Percentiles rank a stretch among this genome's conserved stretches.
Conservation (phyloP, 92 coral and sea anemone species). For the Umimayanthus kanabou region DNA sequence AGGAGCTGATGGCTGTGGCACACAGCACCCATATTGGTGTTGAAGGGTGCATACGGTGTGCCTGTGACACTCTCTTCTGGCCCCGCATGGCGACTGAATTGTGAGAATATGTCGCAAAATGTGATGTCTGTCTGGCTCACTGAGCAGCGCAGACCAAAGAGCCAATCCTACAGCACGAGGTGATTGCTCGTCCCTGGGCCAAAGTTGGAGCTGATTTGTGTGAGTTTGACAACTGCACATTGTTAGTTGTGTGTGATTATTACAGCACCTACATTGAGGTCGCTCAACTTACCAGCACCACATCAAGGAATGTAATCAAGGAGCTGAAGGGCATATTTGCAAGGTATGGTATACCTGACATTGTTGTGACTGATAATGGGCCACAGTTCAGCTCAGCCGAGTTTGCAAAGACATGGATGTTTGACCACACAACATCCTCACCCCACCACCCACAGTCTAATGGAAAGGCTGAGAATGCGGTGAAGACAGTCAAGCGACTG, state of each 20-base stretch:
- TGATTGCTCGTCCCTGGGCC: constrained; percentile 50
- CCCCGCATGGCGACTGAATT: constrained; percentile 51
- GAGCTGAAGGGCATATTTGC: constrained; percentile 34
- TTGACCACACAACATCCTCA: constrained; percentile 55
- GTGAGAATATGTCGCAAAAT: constrained; percentile 43
- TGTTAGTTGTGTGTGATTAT: too few relatives aligned
- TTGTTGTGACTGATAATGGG: constrained; percentile 55
- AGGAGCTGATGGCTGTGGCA: constrained; percentile 42
- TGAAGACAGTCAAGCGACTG: constrained; percentile 51
- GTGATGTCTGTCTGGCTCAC: constrained; percentile 45
- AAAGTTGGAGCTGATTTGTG: constrained; percentile 43
- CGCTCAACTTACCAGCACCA: too few relatives aligned
- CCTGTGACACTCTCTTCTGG: constrained; percentile 50
- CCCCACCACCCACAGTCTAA: constrained; percentile 56
- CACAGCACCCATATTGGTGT: constrained; percentile 42
- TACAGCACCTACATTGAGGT: too few relatives aligned
- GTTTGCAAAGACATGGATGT: constrained; percentile 44
- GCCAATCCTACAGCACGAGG: constrained; percentile 45
- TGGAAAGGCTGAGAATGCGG: constrained; percentile 59
- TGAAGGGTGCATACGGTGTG: constrained; percentile 53
- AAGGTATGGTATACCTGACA: constrained; percentile 49
- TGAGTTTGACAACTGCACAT: too few relatives aligned
- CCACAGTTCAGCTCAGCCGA: constrained; percentile 56
- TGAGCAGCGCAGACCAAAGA: constrained; percentile 46
- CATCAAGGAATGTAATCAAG: constrained; percentile 11